Evolutionary conservation across 2,888 invertebrate genomes (phyloP), one percentile per base, ranked within the genome.

Genomic region (Ditula angustiorana): DNA sequence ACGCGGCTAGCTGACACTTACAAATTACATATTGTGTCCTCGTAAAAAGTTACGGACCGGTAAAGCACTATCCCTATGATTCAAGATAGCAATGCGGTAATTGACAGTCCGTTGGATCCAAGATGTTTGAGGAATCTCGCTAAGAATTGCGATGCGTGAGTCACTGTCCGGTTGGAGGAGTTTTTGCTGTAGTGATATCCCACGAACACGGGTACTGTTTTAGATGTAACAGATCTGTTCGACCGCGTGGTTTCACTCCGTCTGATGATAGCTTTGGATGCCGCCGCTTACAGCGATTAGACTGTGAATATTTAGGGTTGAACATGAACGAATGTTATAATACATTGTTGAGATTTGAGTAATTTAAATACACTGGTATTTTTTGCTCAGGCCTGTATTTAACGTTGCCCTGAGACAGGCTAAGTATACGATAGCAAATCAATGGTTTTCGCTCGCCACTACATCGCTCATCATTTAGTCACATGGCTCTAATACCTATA

Each of bases 221-320:
- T 71, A 71, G 69, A 71, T 73, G 70, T 72, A 68, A 72, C 67
- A 65, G 67, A 66, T 56, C 61, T 50, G 19, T 24, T 23, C 37
- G 41, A 19, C 53, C 60, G 49, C 52, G 61, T 55, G 65, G 55
- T 64, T 57, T 71, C 70, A 53, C 74, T 80, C 59, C 52, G 66
- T 72, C 74, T 82, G 82, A 80, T 84, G 80, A 81, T 84, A 81
- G 77, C 78, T 80, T 81, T 77, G 77, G 76, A 78, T 78, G 76
- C 77, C 76, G 77, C 75, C 74, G 77, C 74, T 74, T 73, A 75
- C 70, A 70, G 71, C 76, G 78, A 81, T 80, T 79, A 78, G 78
- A 75, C 68, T 71, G 71, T 70, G 59, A 69, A 67, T 68, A 71
- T 74, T 68, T 70, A 83, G 81, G 83, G 81, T 44, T 85, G 77